Percentiles rank a stretch among this genome's conserved stretches.
phyloP scores from a whole-genome alignment of 1,140 invertebrate genomes.

The Macrobrachium rosenbergii region DNA sequence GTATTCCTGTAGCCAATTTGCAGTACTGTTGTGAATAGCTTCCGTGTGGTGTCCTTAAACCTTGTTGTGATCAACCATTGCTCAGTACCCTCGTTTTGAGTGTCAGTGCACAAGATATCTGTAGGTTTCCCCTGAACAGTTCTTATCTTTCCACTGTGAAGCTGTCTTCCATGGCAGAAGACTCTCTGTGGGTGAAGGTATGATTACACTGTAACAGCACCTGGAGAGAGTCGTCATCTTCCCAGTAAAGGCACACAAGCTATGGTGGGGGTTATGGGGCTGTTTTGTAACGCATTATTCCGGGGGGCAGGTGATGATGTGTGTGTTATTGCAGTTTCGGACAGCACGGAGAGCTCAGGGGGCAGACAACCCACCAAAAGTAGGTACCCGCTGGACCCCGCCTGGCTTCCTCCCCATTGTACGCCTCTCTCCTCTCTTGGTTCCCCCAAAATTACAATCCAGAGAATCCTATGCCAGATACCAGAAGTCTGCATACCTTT shows the following conservation, averaged over 20 bases:
- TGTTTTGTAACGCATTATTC: constrained; percentile 4
- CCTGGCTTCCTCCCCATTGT: background rate
- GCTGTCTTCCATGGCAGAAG: too few relatives aligned
- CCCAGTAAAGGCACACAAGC: too few relatives aligned
- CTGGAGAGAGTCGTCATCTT: constrained; percentile 1
- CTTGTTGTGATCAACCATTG: too few relatives aligned
- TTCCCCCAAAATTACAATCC: background rate
- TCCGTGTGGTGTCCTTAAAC: too few relatives aligned
- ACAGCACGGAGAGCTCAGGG: constrained; percentile 61
- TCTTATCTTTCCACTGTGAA: too few relatives aligned
- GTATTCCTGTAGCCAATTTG: too few relatives aligned
- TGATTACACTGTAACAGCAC: too few relatives aligned
- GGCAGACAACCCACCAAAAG: constrained; percentile 56
- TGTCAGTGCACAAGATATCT: too few relatives aligned
- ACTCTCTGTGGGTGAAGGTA: too few relatives aligned
- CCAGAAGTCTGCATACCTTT: background rate
- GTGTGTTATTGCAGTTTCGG: constrained; percentile 60
- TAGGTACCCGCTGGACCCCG: constrained; percentile 42
- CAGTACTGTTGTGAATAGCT: too few relatives aligned
- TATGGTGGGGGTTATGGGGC: constrained; percentile 9
- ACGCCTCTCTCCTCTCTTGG: constrained; percentile 12
- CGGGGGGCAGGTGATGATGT: constrained; percentile 51
- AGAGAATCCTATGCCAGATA: background rate
- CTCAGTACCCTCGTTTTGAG: too few relatives aligned
- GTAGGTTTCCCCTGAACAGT: too few relatives aligned